These are phyloP conservation scores for Melolontha melolontha DNA, from an alignment of 2,888 invertebrate species.

Conservation along the genomic window DNA sequence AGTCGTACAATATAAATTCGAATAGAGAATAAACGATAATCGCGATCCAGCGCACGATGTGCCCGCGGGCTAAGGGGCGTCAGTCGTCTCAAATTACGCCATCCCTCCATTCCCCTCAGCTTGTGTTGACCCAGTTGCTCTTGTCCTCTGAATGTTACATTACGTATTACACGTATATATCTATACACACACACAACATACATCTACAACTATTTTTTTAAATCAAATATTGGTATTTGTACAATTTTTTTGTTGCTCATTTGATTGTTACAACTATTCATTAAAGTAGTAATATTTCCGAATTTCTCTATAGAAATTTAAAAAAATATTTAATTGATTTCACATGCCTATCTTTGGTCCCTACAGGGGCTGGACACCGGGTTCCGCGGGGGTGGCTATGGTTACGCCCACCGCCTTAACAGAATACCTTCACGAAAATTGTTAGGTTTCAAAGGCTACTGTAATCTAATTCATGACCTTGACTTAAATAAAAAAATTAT, in stretches of 20 bases:
- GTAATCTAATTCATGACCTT: not conserved
- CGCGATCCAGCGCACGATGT: slow-evolving; percentile 38
- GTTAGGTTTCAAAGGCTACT: slow-evolving; percentile 13
- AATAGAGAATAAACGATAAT: slow-evolving; percentile 20
- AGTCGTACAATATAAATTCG: not conserved
- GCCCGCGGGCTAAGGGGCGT: slow-evolving; percentile 60
- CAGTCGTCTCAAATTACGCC: slow-evolving; percentile 60
- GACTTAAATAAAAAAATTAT: not conserved
- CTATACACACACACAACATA: not conserved
- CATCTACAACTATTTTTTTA: not conserved
- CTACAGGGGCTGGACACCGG: slow-evolving; percentile 59
- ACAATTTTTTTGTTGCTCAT: not conserved
- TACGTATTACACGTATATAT: slow-evolving; percentile 4
- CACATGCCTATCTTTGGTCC: slow-evolving; percentile 38
- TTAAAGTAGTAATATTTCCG: not conserved
- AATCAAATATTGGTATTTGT: not conserved
- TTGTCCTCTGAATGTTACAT: slow-evolving; percentile 31
- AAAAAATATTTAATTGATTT: slow-evolving; percentile 26
- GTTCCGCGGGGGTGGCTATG: slow-evolving; percentile 62
- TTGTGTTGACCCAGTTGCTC: slow-evolving; percentile 45
- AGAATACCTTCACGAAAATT: slow-evolving; percentile 50
- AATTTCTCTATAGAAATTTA: not conserved
- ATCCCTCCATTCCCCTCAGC: slow-evolving; percentile 58
- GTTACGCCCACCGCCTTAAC: slow-evolving; percentile 64
- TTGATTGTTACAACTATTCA: not conserved